Conservation (phyloP, 2,113 vertebrate species). For the Crotophaga sulcirostris region DNA sequence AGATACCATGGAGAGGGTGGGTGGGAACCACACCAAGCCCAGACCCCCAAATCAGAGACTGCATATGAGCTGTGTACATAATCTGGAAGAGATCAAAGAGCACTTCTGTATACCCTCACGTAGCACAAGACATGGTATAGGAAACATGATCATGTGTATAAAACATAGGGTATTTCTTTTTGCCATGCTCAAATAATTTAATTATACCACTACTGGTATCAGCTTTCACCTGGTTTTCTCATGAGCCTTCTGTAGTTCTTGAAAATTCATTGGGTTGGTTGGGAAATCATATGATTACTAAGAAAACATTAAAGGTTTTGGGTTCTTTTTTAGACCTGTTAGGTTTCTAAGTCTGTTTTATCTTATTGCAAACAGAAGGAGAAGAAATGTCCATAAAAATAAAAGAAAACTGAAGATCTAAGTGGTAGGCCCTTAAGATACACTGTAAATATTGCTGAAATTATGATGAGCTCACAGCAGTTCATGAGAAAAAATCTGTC, state of each 20-base stretch:
- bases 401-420: neutral
- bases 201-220: neutral
- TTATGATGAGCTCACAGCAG: neutral
- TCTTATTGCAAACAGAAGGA: neutral
- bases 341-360: neutral
- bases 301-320: neutral
- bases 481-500: neutral
- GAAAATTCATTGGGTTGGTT: neutral
- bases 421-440: neutral
- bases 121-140: neutral
- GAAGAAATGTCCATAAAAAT: neutral
- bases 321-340: neutral
- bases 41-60: neutral
- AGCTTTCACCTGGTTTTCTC: neutral
- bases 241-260: neutral
- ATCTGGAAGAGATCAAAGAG: neutral
- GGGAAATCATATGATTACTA: neutral
- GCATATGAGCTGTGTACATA: accelerated
- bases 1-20: neutral
- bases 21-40: neutral
- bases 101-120: neutral
- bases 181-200: neutral
- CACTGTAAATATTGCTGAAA: conserved; percentile 21
- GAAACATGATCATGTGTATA: neutral
- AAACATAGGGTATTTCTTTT: neutral